A percentile compares a stretch with the other conserved stretches of the same genome.
These are phyloP conservation scores for Diaprepes abbreviatus DNA, from an alignment of 2,888 invertebrate genomes.

Conservation along the genomic window DNA sequence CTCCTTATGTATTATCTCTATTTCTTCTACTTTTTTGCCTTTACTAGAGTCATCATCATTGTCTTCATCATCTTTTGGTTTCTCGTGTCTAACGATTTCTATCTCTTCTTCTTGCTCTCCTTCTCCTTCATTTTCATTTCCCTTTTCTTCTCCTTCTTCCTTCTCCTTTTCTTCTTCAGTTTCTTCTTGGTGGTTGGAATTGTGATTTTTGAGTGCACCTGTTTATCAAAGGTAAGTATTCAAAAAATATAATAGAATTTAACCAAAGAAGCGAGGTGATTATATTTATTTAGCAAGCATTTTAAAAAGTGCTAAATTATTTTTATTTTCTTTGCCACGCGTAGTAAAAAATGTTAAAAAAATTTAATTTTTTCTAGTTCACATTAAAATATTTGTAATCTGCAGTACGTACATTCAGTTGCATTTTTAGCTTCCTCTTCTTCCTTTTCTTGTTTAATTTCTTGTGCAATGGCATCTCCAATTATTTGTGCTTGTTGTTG, in stretches of 20 bases:
- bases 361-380: no score
- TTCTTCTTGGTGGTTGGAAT: constrained; percentile 2
- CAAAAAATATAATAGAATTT: no score
- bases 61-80: background rate
- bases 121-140: constrained; percentile 5
- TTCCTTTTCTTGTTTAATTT: constrained; percentile 19
- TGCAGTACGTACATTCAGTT: constrained; percentile 9
- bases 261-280: no score
- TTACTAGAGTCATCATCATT: background rate
- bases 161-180: constrained; percentile 23
- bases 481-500: constrained; percentile 33
- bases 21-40: background rate
- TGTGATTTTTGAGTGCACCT: background rate
- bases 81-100: background rate
- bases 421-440: constrained; percentile 12
- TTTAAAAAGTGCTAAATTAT: no score
- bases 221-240: no score
- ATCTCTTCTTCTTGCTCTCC: background rate
- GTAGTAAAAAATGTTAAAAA: no score
- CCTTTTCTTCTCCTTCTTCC: constrained; percentile 32
- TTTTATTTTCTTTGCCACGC: no score
- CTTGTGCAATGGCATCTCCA: constrained; percentile 26
- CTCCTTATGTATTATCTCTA: background rate
- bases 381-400: no score
- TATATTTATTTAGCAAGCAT: no score